These are phyloP conservation scores for Mesochorus sp. DNA, from an alignment of 2,888 invertebrate genomes.

Conservation along the genomic window DNA sequence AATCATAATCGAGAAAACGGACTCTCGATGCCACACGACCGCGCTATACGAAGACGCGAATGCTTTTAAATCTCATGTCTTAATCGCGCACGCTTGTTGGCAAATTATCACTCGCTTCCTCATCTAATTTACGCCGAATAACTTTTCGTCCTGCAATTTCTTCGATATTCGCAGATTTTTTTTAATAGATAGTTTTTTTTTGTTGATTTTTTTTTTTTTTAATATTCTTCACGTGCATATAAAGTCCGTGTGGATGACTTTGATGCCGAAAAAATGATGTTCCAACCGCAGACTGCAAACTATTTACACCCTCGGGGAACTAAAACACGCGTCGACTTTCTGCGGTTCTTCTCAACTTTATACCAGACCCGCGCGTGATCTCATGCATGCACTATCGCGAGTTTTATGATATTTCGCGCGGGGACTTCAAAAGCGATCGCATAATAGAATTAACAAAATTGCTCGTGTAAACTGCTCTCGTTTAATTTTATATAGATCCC, in stretches of 20 bases:
- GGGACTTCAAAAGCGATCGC: constrained; percentile 36
- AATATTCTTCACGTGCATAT: no score
- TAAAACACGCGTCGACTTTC: constrained; percentile 40
- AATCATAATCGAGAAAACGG: constrained; percentile 17
- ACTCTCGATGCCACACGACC: constrained; percentile 18
- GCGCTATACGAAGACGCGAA: constrained; percentile 3
- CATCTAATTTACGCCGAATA: constrained; percentile 61
- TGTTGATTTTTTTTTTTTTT: not conserved
- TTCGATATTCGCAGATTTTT: constrained; percentile 10
- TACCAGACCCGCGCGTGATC: not conserved
- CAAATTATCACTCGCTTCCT: constrained; percentile 73
- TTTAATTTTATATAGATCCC: constrained; percentile 45
- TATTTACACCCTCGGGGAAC: constrained; percentile 44
- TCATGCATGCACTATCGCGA: not conserved
- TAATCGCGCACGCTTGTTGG: constrained; percentile 70
- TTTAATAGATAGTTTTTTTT: constrained; percentile 16
- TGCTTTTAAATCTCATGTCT: constrained; percentile 74
- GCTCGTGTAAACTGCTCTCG: constrained; percentile 48
- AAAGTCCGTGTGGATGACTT: constrained; percentile 16
- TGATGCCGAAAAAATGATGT: constrained; percentile 11
- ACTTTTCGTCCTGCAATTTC: constrained; percentile 48
- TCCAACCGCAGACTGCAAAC: constrained; percentile 52
- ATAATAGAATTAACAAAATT: constrained; percentile 61
- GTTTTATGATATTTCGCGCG: constrained; percentile 37
- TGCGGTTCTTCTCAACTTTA: constrained; percentile 56